phyloP scores from a whole-genome alignment of 2,797 vertebrate species.

The Notoglanidium macrostoma region DNA sequence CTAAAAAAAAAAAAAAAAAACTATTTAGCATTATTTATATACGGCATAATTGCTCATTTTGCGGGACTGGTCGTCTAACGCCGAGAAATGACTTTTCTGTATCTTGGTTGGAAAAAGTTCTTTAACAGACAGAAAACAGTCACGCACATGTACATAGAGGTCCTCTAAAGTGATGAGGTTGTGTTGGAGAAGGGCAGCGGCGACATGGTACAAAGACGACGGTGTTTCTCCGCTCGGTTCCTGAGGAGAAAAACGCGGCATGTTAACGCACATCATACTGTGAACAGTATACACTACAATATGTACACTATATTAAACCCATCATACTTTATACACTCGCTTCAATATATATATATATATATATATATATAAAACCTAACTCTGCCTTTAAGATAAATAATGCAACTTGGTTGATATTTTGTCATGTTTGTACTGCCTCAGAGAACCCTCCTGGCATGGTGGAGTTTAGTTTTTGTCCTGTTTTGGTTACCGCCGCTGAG shows the following conservation, averaged over 20 bases:
- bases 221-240: constrained; percentile 97
- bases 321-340: too few relatives aligned
- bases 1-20: not conserved
- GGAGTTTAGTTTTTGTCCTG: not conserved
- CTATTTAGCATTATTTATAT: not conserved
- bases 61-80: not conserved
- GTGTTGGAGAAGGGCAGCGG: constrained; percentile 93
- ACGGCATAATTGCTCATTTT: not conserved
- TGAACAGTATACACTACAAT: not conserved
- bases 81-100: too few relatives aligned
- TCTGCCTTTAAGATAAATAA: not conserved
- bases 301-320: not conserved
- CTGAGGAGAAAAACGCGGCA: constrained; percentile 63
- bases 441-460: not conserved
- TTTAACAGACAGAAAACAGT: not conserved
- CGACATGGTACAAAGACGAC: constrained; percentile 93
- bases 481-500: not conserved
- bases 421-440: not conserved
- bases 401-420: not conserved
- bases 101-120: too few relatives aligned
- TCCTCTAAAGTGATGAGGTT: constrained; percentile 96
- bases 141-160: constrained; percentile 95
- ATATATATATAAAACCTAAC: not conserved
- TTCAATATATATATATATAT: not conserved
- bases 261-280: not conserved